phyloP scores from a whole-genome alignment of 2,888 invertebrate species.

The Drosophila neonasuta region DNA sequence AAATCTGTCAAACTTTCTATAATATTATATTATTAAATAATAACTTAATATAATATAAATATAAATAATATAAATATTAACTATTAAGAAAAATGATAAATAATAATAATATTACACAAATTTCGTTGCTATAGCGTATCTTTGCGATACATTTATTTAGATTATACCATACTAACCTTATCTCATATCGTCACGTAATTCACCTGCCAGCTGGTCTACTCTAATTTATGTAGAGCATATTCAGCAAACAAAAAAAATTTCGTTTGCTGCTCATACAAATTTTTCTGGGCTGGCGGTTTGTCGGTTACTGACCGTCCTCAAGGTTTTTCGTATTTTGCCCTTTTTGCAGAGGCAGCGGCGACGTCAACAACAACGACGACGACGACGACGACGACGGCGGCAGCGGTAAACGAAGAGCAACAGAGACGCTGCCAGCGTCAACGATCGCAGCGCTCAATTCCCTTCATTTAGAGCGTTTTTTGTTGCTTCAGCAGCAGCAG shows the following conservation, averaged over 20 bases:
- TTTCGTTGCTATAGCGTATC: background rate
- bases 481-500: conserved; percentile 45
- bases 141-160: background rate
- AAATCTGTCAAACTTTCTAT: too few species aligned
- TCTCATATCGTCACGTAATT: background rate
- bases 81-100: too few species aligned
- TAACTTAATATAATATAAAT: too few species aligned
- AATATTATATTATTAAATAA: too few species aligned
- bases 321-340: conserved; percentile 79
- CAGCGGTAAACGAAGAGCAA: conserved; percentile 37
- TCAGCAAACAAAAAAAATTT: conserved; percentile 60
- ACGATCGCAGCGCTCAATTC: conserved; percentile 76
- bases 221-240: conserved; percentile 36
- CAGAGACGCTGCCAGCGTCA: conserved; percentile 66
- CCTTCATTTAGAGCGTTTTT: conserved; percentile 77
- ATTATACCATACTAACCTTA: too few species aligned
- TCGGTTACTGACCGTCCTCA: conserved; percentile 80
- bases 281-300: conserved; percentile 77
- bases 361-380: conserved; percentile 27
- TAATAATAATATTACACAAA: too few species aligned
- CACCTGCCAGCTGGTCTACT: background rate
- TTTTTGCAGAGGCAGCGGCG: conserved; percentile 62
- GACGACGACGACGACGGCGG: conserved; percentile 19
- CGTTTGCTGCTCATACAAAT: conserved; percentile 72
- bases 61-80: too few species aligned